Base-by-base conservation (phyloP, 2,113 vertebrate species). In the Uropsilus gracilis region DNA sequence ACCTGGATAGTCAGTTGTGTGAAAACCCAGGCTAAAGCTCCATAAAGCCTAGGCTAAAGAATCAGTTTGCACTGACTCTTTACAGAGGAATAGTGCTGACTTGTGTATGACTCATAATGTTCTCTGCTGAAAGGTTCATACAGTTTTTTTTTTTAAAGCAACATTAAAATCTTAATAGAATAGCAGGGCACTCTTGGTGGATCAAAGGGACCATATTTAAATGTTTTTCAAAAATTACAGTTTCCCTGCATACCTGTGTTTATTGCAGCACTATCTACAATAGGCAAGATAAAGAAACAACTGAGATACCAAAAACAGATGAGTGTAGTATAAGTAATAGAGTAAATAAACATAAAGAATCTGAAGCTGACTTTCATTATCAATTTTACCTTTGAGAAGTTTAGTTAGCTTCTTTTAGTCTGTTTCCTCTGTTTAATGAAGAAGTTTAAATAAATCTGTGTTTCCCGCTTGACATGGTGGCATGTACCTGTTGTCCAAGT, bases 111-210 rank as follows among this genome's bases (percentile, higher is more conserved):
- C 44, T 85, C 76, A 24, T 46, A 95, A 42, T 18, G 68, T 86
- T 86, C 34, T 96, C n/a, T 81, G 37, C 37, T 86, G 17, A 13
- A 91, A 94, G 13, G 32, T 82, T 87, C 28, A 53, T 86, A 26
- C 13, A 63, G 1, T 57, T 42, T 73, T 71, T 50, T 77, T 69
- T 46, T 68, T 68, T 50, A 10, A 28, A 50, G 32, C 10, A 78
- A 63, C 16, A 48, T n/a, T 91, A n/a, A 78, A 59, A 14, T 91
- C 57, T 91, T 91, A n/a, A 50, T 72, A 93, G 30, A 95, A 68
- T 78, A 48, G 4, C 76, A 86, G 34, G 39, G 18, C 2, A 72
- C 34, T 86, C 8, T 82, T 76, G 16, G 34, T 42, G 92, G 48
- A 84, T 90, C 39, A 76, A 80, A 87, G 34, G 32, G 7, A 5